Conservation (phyloP, 2,888 invertebrate genomes). For the Parasteatoda lunata region DNA sequence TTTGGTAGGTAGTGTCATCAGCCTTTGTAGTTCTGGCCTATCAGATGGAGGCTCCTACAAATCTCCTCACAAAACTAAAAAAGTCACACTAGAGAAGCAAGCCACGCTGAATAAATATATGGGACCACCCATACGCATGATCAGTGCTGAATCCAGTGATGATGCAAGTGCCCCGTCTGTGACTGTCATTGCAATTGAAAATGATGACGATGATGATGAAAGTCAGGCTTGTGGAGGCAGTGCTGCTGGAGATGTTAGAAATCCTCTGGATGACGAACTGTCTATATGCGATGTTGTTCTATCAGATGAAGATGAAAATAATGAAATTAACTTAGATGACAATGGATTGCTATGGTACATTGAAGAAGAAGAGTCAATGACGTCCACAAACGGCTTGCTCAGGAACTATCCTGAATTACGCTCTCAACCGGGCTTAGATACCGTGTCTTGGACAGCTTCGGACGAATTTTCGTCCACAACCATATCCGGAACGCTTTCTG, state of each 20-base stretch:
- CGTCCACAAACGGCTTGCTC: slow-evolving; percentile 69
- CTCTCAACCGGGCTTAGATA: slow-evolving; percentile 56
- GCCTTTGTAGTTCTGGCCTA: slow-evolving; percentile 46
- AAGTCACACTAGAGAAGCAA: neutral
- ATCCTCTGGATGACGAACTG: slow-evolving; percentile 28
- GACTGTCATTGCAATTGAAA: slow-evolving; percentile 42
- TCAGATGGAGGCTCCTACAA: slow-evolving; percentile 46
- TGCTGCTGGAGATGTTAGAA: slow-evolving; percentile 24
- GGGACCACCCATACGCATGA: slow-evolving; percentile 54
- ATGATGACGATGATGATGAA: slow-evolving; percentile 31
- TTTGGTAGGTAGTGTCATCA: slow-evolving; percentile 62
- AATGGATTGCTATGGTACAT: slow-evolving; percentile 39
- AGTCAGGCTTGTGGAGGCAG: slow-evolving; percentile 17
- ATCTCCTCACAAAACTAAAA: slow-evolving; percentile 24
- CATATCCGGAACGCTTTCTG: slow-evolving; percentile 62
- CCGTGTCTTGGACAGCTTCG: slow-evolving; percentile 67
- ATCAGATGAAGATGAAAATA: slow-evolving; percentile 22
- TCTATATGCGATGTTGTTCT: slow-evolving; percentile 43
- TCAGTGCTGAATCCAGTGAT: slow-evolving; percentile 62
- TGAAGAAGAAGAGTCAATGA: slow-evolving; percentile 69
- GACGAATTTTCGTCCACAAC: slow-evolving; percentile 65
- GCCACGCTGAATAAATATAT: slow-evolving; percentile 11
- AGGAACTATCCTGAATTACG: slow-evolving; percentile 69
- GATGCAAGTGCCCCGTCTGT: slow-evolving; percentile 51
- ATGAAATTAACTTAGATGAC: slow-evolving; percentile 9